These are phyloP conservation scores for Cariama cristata DNA, from an alignment of 2,113 vertebrate species.

Conservation along the genomic window DNA sequence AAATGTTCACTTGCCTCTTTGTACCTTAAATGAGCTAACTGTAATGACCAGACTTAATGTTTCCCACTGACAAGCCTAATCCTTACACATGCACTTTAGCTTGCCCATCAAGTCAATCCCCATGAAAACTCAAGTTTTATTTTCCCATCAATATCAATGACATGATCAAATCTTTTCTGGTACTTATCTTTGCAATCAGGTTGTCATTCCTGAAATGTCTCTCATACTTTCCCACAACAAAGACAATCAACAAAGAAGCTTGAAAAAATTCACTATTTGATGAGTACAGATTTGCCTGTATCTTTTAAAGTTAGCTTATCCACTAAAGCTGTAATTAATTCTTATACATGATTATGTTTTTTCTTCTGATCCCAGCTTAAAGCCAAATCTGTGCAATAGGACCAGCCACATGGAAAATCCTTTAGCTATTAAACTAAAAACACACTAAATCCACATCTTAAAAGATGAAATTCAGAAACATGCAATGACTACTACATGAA, in stretches of 20 bases:
- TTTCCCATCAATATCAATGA: conserved; percentile 75
- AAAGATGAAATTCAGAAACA: conserved; percentile 1
- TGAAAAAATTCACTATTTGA: conserved; percentile 48
- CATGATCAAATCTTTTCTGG: conserved; percentile 69
- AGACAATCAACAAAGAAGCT: conserved; percentile 66
- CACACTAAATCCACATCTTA: conserved; percentile 33
- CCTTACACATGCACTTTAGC: conserved; percentile 35
- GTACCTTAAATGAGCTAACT: neutral
- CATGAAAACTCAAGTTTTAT: conserved; percentile 56
- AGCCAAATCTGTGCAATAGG: conserved; percentile 56
- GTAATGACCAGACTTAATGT: conserved; percentile 17
- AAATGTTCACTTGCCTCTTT: neutral
- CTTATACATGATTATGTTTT: conserved; percentile 61
- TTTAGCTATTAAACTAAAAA: conserved; percentile 43
- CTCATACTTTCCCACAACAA: conserved; percentile 75
- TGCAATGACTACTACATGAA: neutral
- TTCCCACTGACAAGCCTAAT: conserved; percentile 61
- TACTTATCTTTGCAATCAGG: conserved; percentile 68
- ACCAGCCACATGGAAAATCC: conserved; percentile 72
- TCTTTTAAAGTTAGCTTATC: conserved; percentile 73
- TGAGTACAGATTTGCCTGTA: conserved; percentile 56
- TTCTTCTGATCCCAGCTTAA: conserved; percentile 72
- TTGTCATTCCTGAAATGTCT: conserved; percentile 76
- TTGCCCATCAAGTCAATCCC: conserved; percentile 68
- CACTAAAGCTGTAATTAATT: conserved; percentile 71